phyloP scores from a whole-genome alignment of 2,113 vertebrate genomes.

The Catharus minimus region DNA sequence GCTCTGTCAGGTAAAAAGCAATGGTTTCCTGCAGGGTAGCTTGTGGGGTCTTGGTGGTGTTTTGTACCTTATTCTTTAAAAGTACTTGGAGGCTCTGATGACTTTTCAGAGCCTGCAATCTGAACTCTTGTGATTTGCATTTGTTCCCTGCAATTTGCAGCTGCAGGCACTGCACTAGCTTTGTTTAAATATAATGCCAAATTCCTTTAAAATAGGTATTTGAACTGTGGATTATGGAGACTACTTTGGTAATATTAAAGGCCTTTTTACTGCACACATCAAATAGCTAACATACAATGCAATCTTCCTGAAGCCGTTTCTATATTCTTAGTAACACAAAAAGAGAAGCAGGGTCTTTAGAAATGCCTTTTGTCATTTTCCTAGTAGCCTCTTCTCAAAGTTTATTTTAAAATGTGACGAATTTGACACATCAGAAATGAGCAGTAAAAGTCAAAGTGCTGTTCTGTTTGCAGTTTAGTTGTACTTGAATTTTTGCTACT shows the following conservation, averaged over 20 bases:
- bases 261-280: neutral
- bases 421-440: neutral
- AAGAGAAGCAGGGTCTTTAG: neutral
- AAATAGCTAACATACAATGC: constrained; percentile 16
- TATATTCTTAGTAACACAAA: neutral
- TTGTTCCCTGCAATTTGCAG: constrained; percentile 55
- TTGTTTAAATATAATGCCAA: constrained; percentile 48
- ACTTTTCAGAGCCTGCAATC: constrained; percentile 20
- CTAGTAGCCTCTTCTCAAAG: neutral
- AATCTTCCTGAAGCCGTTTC: neutral
- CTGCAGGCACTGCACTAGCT: constrained; percentile 30
- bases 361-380: constrained; percentile 24
- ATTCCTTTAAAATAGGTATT: constrained; percentile 42
- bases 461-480: neutral
- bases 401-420: neutral
- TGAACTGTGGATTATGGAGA: constrained; percentile 46
- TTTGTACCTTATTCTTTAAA: constrained; percentile 40
- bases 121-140: constrained; percentile 49
- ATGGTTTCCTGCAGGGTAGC: constrained; percentile 20
- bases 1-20: neutral
- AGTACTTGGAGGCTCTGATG: constrained; percentile 35
- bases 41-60: constrained; percentile 14
- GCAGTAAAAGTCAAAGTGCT: neutral
- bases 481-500: neutral
- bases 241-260: constrained; percentile 34